These are phyloP conservation scores for Xiphorhynchus elegans DNA, from an alignment of 2,113 vertebrate species.

Conservation along the genomic window DNA sequence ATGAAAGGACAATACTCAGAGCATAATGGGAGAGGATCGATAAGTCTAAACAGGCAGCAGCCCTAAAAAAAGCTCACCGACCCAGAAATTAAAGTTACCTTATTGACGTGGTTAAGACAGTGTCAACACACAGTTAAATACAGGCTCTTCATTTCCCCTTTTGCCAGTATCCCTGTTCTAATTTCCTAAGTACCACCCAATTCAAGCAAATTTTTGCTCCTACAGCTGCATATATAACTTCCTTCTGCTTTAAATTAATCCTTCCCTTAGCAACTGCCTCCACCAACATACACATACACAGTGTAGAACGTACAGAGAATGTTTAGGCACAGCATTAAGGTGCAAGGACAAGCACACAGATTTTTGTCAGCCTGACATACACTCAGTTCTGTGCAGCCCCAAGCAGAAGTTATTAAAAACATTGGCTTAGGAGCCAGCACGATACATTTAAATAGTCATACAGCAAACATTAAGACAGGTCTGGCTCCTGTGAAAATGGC, in stretches of 20 bases:
- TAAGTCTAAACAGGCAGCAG: neutral
- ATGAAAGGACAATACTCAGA: neutral
- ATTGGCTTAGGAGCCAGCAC: neutral
- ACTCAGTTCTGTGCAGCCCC: neutral
- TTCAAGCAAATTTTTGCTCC: neutral
- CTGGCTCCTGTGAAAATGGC: slow-evolving; percentile 1
- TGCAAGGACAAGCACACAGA: neutral
- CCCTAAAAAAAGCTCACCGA: slow-evolving; percentile 1
- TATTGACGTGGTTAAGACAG: neutral
- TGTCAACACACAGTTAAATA: neutral
- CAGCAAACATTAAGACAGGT: neutral
- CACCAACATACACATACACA: neutral
- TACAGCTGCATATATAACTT: neutral
- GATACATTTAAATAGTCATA: neutral
- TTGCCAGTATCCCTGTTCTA: neutral
- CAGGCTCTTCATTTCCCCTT: neutral
- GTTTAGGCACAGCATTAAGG: neutral
- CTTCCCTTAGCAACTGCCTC: slow-evolving; percentile 32
- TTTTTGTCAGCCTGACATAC: neutral
- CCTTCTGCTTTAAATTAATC: slow-evolving; percentile 2
- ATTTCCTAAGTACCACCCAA: slow-evolving; percentile 6
- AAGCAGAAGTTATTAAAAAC: neutral
- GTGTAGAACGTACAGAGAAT: rapidly evolving
- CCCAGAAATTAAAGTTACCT: neutral
- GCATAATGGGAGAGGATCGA: neutral